A percentile compares a stretch with the other conserved stretches of the same genome.
These are phyloP conservation scores for Tretioscincus oriximinensis DNA, from an alignment of 2,113 vertebrate genomes.

Conservation along the genomic window DNA sequence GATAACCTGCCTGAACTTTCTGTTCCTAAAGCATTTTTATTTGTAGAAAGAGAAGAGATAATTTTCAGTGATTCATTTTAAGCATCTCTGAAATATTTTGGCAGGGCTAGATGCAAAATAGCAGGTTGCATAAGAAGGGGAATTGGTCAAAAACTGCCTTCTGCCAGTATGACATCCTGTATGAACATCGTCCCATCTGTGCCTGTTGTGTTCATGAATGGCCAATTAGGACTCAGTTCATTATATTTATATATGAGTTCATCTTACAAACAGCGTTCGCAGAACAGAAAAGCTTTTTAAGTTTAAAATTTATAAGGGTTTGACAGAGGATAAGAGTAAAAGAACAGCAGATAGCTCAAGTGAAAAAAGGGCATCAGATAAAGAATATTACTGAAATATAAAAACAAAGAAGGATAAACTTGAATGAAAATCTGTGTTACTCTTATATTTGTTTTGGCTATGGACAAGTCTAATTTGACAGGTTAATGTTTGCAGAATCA, in stretches of 20 bases:
- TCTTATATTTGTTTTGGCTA: not conserved
- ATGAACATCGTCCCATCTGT: not conserved
- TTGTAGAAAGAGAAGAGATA: not conserved
- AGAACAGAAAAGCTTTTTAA: not conserved
- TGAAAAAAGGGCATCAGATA: not conserved
- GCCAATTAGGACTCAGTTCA: not conserved
- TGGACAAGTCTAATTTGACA: not conserved
- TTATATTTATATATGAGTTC: not conserved
- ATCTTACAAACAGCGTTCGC: not conserved
- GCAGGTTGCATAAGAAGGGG: not conserved
- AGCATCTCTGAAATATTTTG: not conserved
- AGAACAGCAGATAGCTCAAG: not conserved
- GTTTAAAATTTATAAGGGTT: not conserved
- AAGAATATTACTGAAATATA: not conserved
- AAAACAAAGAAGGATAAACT: not conserved
- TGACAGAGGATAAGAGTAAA: not conserved
- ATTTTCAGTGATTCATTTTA: not conserved
- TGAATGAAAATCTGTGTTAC: not conserved
- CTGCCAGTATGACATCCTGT: not conserved
- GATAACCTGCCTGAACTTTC: not conserved
- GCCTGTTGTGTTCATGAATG: not conserved
- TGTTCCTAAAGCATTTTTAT: not conserved
- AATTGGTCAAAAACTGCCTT: not conserved
- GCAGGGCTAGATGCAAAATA: not conserved
- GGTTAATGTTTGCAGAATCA: conserved; percentile 5